A percentile compares a stretch with the other conserved stretches of the same genome.
phyloP scores from a whole-genome alignment of 2,888 invertebrate genomes.

The Micropterix aruncella region DNA sequence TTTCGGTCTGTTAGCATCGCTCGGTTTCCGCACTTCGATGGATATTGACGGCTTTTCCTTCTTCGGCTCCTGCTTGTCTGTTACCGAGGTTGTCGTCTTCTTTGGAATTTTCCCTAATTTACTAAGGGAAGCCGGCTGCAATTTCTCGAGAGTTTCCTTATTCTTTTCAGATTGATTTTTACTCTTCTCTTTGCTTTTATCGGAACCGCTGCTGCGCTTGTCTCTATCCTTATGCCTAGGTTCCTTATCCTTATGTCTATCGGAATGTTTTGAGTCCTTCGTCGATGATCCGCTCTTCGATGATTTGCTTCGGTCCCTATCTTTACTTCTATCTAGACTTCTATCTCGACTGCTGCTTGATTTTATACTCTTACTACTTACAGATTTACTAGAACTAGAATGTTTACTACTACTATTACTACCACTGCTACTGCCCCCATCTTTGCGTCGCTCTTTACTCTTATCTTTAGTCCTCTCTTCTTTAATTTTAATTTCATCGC shows the following conservation, averaged over 20 bases:
- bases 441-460: constrained; percentile 23
- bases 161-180: constrained; percentile 47
- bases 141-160: constrained; percentile 51
- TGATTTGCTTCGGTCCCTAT: constrained; percentile 19
- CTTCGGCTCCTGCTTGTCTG: constrained; percentile 26
- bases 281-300: constrained; percentile 21
- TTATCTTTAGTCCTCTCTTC: constrained; percentile 18
- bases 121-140: constrained; percentile 50
- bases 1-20: constrained; percentile 59
- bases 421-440: constrained; percentile 23
- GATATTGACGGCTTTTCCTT: constrained; percentile 67
- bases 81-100: constrained; percentile 31
- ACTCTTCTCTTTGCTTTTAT: constrained; percentile 22
- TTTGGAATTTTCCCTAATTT: constrained; percentile 71
- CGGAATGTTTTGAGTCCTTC: constrained; percentile 30
- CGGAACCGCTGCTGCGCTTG: constrained; percentile 19
- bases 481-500: constrained; percentile 18
- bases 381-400: constrained; percentile 19
- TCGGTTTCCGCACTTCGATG: constrained; percentile 63
- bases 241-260: constrained; percentile 15
- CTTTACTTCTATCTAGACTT: constrained; percentile 14
- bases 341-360: constrained; percentile 13
- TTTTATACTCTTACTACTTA: constrained; percentile 16
- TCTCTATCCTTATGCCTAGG: constrained; percentile 22
- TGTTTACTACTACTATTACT: constrained; percentile 28